Percentiles rank a stretch among this genome's conserved stretches.
phyloP scores from a whole-genome alignment of 1,140 invertebrate species.

The Brachystomella parvula region DNA sequence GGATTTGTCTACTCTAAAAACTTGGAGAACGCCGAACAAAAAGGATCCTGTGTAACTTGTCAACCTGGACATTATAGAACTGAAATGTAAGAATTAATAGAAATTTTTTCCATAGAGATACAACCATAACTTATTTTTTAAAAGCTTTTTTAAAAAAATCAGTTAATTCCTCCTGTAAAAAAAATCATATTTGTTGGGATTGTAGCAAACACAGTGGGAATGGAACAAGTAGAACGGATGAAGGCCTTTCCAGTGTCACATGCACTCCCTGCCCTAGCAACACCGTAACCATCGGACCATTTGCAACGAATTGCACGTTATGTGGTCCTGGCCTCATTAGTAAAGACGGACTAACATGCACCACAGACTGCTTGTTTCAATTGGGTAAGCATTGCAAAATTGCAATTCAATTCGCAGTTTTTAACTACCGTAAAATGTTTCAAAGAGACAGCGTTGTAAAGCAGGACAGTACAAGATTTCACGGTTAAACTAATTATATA shows the following conservation, averaged over 20 bases:
- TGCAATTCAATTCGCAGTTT: too few species aligned
- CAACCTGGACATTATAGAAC: conserved; percentile 23
- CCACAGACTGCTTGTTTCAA: conserved; percentile 42
- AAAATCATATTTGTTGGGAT: not conserved
- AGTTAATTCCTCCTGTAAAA: not conserved
- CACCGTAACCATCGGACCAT: conserved; percentile 46
- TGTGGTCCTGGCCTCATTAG: conserved; percentile 48
- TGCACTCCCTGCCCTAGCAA: conserved; percentile 47
- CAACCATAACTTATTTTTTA: not conserved
- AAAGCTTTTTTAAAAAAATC: not conserved
- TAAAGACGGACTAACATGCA: conserved; percentile 43
- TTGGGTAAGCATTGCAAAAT: conserved; percentile 40
- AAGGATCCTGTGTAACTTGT: conserved; percentile 27
- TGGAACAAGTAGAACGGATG: conserved; percentile 27
- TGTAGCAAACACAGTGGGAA: not conserved
- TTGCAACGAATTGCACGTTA: conserved; percentile 48
- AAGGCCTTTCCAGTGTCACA: conserved; percentile 18
- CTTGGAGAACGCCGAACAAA: not conserved
- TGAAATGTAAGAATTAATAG: not conserved
- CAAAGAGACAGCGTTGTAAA: too few species aligned
- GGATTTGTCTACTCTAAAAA: conserved; percentile 28
- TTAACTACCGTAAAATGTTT: too few species aligned
- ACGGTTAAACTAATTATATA: too few species aligned
- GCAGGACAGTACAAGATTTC: too few species aligned
- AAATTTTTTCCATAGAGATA: not conserved